These are phyloP conservation scores for Macropus fuliginosus DNA, from an alignment of 2,797 vertebrate genomes.

Conservation along the genomic window DNA sequence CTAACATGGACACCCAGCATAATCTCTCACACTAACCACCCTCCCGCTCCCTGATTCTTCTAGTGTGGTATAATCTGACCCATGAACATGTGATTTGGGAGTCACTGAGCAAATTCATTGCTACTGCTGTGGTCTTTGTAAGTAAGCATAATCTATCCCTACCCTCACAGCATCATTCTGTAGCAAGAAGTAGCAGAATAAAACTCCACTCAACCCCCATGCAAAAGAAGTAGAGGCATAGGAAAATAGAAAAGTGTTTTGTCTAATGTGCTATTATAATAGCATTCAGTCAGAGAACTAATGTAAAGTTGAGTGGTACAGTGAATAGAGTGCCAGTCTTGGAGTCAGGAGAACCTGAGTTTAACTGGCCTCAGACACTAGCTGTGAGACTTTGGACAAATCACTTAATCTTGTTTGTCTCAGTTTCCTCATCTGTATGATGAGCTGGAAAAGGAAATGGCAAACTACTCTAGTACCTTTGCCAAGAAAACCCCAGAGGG, in stretches of 20 bases:
- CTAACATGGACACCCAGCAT: neutral
- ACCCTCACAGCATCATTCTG: neutral
- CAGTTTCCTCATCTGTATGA: neutral
- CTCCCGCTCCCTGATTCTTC: too few species aligned
- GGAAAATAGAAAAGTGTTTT: neutral
- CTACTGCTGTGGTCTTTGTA: neutral
- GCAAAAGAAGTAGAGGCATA: neutral
- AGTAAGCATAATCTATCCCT: neutral
- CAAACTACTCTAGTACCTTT: neutral
- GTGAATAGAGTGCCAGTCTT: neutral
- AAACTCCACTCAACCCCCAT: neutral
- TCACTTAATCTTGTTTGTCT: neutral
- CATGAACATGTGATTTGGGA: neutral
- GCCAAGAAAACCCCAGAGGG: neutral
- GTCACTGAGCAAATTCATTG: neutral
- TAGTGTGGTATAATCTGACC: neutral
- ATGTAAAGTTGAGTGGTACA: neutral
- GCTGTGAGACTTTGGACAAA: neutral
- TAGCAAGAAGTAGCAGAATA: neutral
- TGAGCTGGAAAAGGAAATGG: neutral
- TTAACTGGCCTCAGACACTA: neutral
- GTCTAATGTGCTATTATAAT: neutral
- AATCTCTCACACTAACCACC: neutral
- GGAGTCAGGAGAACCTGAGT: neutral
- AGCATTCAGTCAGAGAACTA: neutral